Percentiles rank a stretch among this genome's conserved stretches.
phyloP scores from a whole-genome alignment of 2,113 vertebrate genomes.

The Xenopus tropicalis region DNA sequence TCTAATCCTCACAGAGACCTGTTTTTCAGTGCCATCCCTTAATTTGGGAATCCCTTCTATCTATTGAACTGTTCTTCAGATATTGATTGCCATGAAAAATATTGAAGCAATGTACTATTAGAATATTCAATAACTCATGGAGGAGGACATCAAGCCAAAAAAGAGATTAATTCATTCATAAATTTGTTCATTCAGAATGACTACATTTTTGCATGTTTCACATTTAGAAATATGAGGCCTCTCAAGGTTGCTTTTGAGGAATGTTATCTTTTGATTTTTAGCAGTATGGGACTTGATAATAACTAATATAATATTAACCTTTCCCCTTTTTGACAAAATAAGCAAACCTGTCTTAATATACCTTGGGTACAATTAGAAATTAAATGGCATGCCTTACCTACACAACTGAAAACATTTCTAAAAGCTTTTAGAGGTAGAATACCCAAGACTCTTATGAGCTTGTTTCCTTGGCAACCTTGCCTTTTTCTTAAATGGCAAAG shows the following conservation, averaged over 20 bases:
- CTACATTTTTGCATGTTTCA: no score
- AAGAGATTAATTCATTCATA: no score
- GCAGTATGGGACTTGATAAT: conserved; percentile 15
- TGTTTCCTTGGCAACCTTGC: conserved; percentile 52
- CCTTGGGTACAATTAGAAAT: conserved; percentile 31
- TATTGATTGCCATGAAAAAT: no score
- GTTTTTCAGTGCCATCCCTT: no score
- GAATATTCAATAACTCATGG: no score
- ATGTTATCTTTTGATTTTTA: conserved; percentile 1
- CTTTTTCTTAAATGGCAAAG: conserved; percentile 54
- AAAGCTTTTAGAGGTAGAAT: conserved; percentile 43
- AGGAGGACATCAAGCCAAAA: no score
- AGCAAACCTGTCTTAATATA: conserved; percentile 31
- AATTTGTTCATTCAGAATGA: no score
- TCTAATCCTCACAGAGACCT: no score
- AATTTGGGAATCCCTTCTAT: no score
- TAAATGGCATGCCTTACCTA: conserved; percentile 41
- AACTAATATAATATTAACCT: conserved; percentile 34
- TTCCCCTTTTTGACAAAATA: conserved; percentile 17
- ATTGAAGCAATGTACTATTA: no score
- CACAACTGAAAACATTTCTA: conserved; percentile 36
- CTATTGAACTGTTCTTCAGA: no score
- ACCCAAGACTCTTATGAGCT: conserved; percentile 30
- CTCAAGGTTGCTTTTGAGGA: conserved; percentile 25
- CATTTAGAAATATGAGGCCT: conserved; percentile 28